Percentiles rank a stretch among this genome's conserved stretches.
Conservation (phyloP, 2,797 vertebrate species). For the Huso huso region DNA sequence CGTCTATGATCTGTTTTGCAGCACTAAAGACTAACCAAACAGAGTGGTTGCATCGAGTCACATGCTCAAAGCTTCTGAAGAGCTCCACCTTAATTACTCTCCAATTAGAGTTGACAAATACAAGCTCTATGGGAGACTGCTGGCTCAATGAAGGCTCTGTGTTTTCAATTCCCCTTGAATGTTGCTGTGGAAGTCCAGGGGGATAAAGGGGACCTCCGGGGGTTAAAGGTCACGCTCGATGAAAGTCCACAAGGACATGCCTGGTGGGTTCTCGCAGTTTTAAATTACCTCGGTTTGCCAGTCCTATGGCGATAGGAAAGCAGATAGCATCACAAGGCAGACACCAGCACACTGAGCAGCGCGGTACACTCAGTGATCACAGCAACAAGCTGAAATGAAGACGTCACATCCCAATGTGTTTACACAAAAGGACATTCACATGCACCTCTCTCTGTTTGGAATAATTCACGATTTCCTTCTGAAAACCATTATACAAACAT, state of each 20-base stretch:
- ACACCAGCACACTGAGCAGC: slow-evolving; percentile 20
- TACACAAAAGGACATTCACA: slow-evolving; percentile 1
- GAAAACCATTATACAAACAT: too few relatives aligned
- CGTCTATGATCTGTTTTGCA: slow-evolving; percentile 3
- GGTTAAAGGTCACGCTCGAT: slow-evolving; percentile 51
- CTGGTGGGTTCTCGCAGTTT: slow-evolving; percentile 61
- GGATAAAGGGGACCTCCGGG: slow-evolving; percentile 57
- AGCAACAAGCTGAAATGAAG: slow-evolving; percentile 37
- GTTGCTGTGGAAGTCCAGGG: slow-evolving; percentile 53
- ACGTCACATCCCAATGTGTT: slow-evolving; percentile 4
- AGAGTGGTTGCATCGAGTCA: slow-evolving; percentile 28
- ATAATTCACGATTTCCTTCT: too few relatives aligned
- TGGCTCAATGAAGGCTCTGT: slow-evolving; percentile 29
- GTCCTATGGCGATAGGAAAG: slow-evolving; percentile 41
- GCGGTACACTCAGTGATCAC: slow-evolving; percentile 16
- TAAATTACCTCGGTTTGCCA: slow-evolving; percentile 43
- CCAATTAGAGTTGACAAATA: slow-evolving; percentile 58
- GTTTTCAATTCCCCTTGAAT: slow-evolving; percentile 73
- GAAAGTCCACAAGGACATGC: slow-evolving; percentile 39
- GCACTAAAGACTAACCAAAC: slow-evolving; percentile 25
- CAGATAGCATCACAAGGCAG: slow-evolving; percentile 40
- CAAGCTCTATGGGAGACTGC: slow-evolving; percentile 23
- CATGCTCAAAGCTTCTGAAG: slow-evolving; percentile 25
- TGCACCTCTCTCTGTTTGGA: neutral
- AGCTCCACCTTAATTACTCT: slow-evolving; percentile 49